Conservation (phyloP, 2,113 vertebrate genomes). For the Clarias macrocephalus region DNA sequence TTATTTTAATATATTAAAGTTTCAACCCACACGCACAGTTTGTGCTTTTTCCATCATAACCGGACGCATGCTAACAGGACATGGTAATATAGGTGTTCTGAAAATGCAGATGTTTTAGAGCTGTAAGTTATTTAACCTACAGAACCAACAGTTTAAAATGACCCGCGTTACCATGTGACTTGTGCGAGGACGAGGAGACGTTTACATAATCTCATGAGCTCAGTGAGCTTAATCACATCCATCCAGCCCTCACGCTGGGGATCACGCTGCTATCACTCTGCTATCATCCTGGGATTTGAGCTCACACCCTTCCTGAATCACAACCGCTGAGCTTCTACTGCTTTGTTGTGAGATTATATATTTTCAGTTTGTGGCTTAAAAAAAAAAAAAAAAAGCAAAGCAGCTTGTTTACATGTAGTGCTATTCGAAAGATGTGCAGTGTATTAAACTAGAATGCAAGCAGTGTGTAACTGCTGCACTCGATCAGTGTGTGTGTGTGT, state of each 20-base stretch:
- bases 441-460: neutral
- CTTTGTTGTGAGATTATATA: neutral
- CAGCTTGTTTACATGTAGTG: neutral
- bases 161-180: no score
- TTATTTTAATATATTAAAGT: no score
- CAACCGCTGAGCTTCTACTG: neutral
- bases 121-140: no score
- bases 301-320: neutral
- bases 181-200: no score
- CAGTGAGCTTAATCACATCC: neutral
- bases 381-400: neutral
- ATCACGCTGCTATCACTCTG: neutral
- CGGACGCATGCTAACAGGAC: no score
- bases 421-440: neutral
- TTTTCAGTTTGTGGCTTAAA: neutral
- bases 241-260: neutral
- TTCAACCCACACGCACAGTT: no score
- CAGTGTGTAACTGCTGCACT: neutral
- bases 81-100: no score
- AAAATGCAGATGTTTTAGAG: no score
- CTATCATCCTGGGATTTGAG: neutral
- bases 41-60: no score
- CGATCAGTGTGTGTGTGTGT: conserved; percentile 26
- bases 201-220: no score
- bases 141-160: no score